Percentiles rank a stretch among this genome's conserved stretches.
Conservation (phyloP, 2,888 invertebrate genomes). For the Protophormia terraenovae region DNA sequence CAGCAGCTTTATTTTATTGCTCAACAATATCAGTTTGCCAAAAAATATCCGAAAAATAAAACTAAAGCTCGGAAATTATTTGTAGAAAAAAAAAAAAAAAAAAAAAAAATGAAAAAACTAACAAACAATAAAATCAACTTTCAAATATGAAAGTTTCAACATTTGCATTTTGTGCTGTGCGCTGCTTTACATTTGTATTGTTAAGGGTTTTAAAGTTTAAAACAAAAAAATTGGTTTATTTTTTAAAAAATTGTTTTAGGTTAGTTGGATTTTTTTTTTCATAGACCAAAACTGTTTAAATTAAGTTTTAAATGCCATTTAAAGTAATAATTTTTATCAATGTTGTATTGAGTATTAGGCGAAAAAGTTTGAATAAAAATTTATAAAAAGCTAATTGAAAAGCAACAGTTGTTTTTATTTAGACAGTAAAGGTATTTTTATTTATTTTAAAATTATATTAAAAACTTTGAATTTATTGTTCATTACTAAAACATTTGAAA, state of each 20-base stretch:
- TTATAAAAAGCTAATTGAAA: not conserved
- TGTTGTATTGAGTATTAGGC: constrained; percentile 19
- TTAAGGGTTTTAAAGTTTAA: too few relatives aligned
- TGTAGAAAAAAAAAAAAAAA: not conserved
- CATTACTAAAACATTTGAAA: too few relatives aligned
- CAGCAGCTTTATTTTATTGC: constrained; percentile 59
- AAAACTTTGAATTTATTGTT: too few relatives aligned
- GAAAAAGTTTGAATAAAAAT: not conserved
- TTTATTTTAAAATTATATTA: too few relatives aligned
- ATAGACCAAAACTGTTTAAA: constrained; percentile 1
- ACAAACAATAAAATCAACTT: constrained; percentile 3
- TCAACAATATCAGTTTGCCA: constrained; percentile 46
- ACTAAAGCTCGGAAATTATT: not conserved
- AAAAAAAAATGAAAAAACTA: not conserved
- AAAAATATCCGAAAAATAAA: constrained; percentile 11
- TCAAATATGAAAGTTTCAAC: constrained; percentile 36
- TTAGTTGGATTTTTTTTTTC: not conserved
- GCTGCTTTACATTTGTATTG: constrained; percentile 10
- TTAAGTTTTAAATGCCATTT: constrained; percentile 18
- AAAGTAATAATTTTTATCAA: constrained; percentile 30
- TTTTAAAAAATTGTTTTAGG: constrained; percentile 3
- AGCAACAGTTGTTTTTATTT: not conserved
- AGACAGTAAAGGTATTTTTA: not conserved
- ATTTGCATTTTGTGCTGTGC: constrained; percentile 23
- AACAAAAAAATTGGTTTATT: not conserved